phyloP scores from a whole-genome alignment of 1,140 invertebrate genomes.

The Leptinotarsa lineolata region DNA sequence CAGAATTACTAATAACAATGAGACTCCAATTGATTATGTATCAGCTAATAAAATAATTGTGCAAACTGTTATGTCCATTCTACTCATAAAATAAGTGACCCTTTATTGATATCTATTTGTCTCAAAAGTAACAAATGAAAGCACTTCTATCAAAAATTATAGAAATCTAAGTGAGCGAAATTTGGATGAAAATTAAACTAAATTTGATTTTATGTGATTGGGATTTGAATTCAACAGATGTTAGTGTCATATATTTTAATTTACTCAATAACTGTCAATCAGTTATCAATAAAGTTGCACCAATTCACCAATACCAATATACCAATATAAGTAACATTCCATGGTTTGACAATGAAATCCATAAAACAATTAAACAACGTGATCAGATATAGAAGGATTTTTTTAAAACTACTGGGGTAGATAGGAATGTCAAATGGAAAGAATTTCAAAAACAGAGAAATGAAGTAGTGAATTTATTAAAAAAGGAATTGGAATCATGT shows the following conservation, averaged over 20 bases:
- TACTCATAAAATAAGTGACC: conserved; percentile 10
- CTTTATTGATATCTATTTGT: conserved; percentile 16
- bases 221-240: conserved; percentile 3
- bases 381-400: too few species aligned
- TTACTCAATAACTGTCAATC: conserved; percentile 4
- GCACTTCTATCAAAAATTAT: conserved; percentile 2
- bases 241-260: not conserved
- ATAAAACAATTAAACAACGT: too few species aligned
- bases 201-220: conserved; percentile 12
- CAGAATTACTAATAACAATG: conserved; percentile 5
- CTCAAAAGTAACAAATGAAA: conserved; percentile 5
- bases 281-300: conserved; percentile 8
- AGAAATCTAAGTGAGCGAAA: conserved; percentile 12
- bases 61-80: conserved; percentile 11
- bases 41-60: not conserved
- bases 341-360: not conserved
- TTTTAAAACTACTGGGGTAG: too few species aligned
- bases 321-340: conserved; percentile 5
- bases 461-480: too few species aligned
- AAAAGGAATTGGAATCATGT: too few species aligned
- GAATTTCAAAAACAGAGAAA: too few species aligned
- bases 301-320: not conserved
- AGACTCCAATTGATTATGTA: conserved; percentile 5
- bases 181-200: conserved; percentile 5
- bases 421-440: too few species aligned